These are phyloP conservation scores for Melangyna quadrimaculata DNA, from an alignment of 2,888 invertebrate genomes.

Conservation along the genomic window DNA sequence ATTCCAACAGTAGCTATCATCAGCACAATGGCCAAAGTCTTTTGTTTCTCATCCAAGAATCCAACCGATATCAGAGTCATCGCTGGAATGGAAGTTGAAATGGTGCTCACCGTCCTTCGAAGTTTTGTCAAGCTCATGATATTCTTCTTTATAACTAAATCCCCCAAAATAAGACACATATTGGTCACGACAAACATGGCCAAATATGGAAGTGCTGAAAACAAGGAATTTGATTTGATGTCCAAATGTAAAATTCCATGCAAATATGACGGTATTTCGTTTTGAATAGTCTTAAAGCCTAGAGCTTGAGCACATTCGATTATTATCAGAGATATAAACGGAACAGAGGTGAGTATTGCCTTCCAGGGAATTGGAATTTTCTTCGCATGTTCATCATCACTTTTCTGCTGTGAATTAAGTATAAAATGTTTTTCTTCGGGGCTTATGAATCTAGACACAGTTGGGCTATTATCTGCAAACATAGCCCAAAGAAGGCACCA, in stretches of 20 bases:
- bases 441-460: constrained; percentile 82
- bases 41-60: constrained; percentile 80
- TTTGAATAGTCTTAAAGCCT: constrained; percentile 87
- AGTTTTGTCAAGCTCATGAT: constrained; percentile 76
- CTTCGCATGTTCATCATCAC: constrained; percentile 71
- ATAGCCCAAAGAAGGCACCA: constrained; percentile 83
- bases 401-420: constrained; percentile 80
- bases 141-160: constrained; percentile 79
- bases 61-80: constrained; percentile 82
- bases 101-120: constrained; percentile 75
- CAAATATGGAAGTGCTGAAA: constrained; percentile 82
- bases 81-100: constrained; percentile 82
- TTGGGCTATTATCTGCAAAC: constrained; percentile 84
- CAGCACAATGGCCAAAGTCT: constrained; percentile 81
- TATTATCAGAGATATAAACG: constrained; percentile 83
- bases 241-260: constrained; percentile 83
- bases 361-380: constrained; percentile 84
- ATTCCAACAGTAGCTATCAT: constrained; percentile 83
- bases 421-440: constrained; percentile 83
- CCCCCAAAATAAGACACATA: constrained; percentile 80
- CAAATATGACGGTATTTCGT: constrained; percentile 86
- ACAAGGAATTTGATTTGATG: constrained; percentile 82
- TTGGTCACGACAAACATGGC: constrained; percentile 82
- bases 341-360: constrained; percentile 84
- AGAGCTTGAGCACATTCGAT: constrained; percentile 85